Evolutionary conservation across 2,888 invertebrate species (phyloP).

Genomic region (Cheilosia pagana): DNA sequence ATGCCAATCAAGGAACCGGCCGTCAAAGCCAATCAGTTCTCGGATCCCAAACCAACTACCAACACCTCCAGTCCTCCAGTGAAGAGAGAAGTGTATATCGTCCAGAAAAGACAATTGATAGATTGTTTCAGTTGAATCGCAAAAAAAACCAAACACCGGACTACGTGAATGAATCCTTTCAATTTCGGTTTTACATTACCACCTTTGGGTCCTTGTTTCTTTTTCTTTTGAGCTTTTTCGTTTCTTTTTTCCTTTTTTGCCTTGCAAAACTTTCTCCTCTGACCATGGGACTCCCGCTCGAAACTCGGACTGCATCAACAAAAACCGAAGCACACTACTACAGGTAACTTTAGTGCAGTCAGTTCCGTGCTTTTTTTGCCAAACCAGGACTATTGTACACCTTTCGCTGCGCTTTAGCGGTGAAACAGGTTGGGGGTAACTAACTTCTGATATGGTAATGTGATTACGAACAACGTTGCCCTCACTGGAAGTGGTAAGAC

Average conservation of each 20-base stretch:
- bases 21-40: not conserved
- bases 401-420: conserved; percentile 7
- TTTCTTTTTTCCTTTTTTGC: not conserved
- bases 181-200: conserved; percentile 50
- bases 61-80: conserved; percentile 34
- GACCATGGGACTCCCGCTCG: conserved; percentile 14
- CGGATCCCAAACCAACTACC: not conserved
- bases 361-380: not conserved
- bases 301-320: conserved; percentile 34
- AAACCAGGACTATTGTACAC: conserved; percentile 24
- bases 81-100: conserved; percentile 69
- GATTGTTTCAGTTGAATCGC: conserved; percentile 52
- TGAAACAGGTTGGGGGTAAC: conserved; percentile 49
- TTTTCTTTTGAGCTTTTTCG: not conserved
- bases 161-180: conserved; percentile 72
- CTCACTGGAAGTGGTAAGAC: conserved; percentile 46
- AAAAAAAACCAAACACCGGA: conserved; percentile 47
- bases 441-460: conserved; percentile 70
- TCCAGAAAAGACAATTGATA: conserved; percentile 69
- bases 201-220: conserved; percentile 29
- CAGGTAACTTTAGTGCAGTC: conserved; percentile 48
- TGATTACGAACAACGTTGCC: conserved; percentile 60
- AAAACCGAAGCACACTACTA: conserved; percentile 3
- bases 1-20: not conserved
- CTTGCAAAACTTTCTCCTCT: conserved; percentile 33